Conservation (phyloP, 2,113 vertebrate genomes). For the Acanthisitta chloris region DNA sequence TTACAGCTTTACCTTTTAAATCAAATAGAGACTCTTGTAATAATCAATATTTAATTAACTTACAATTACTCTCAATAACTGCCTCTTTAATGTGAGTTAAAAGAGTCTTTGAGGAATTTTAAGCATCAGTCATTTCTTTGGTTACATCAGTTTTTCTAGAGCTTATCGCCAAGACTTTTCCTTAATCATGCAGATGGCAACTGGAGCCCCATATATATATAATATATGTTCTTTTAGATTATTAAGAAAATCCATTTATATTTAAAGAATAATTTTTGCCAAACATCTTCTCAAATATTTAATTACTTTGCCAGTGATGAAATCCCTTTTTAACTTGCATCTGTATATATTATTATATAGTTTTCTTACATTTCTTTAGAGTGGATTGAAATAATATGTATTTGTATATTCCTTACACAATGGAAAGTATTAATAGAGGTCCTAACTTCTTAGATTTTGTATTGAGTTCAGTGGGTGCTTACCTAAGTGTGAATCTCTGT, state of each 20-base stretch:
- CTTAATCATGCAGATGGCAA: background rate
- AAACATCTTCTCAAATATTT: background rate
- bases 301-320: background rate
- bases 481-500: background rate
- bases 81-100: constrained; percentile 63
- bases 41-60: constrained; percentile 76
- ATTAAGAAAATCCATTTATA: background rate
- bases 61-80: constrained; percentile 62
- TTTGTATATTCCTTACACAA: background rate
- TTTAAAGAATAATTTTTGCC: background rate
- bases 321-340: background rate
- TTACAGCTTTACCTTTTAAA: constrained; percentile 51
- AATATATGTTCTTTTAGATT: background rate
- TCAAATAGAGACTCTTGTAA: constrained; percentile 45
- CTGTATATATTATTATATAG: background rate
- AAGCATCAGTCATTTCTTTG: constrained; percentile 51
- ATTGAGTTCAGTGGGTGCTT: background rate
- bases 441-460: background rate
- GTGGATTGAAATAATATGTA: background rate
- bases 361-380: background rate
- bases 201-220: background rate
- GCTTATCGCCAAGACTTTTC: constrained; percentile 45
- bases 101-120: constrained; percentile 47
- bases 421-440: background rate
- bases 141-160: constrained; percentile 29